These are phyloP conservation scores for Aphrocallistes beatrix DNA, from an alignment of 37 sponge, comb jelly and placozoan species.

Conservation along the genomic window DNA sequence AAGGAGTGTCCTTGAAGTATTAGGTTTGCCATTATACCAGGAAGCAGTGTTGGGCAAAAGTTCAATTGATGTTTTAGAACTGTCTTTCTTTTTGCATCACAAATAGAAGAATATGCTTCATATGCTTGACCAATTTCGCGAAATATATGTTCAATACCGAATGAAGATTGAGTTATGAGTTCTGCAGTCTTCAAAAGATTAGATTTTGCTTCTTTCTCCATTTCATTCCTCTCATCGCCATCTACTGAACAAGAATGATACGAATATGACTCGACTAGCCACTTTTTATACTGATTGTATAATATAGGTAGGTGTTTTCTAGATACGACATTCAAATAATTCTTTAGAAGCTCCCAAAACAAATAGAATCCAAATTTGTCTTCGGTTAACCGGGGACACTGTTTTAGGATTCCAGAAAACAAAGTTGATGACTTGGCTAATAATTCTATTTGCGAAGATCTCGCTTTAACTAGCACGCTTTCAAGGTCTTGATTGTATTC, in stretches of 20 bases:
- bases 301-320: background rate
- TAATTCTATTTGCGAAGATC: background rate
- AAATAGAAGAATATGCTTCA: background rate
- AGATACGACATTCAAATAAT: background rate
- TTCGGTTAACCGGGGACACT: background rate
- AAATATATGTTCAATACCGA: constrained; percentile 25
- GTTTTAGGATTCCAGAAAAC: background rate
- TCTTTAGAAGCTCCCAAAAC: background rate
- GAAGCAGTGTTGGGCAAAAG: background rate
- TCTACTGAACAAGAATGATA: background rate
- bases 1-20: constrained; percentile 28
- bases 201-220: background rate
- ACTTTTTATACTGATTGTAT: background rate
- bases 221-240: background rate
- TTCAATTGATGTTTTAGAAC: background rate
- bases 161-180: background rate
- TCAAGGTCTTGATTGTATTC: background rate
- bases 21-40: constrained; percentile 23
- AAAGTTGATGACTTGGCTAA: background rate
- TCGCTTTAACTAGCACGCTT: background rate
- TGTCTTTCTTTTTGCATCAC: background rate
- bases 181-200: background rate
- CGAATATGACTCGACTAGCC: background rate
- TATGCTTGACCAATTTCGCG: constrained; percentile 20
- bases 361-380: background rate